These are phyloP conservation scores for Tautogolabrus adspersus DNA, from an alignment of 2,113 vertebrate species.

Conservation along the genomic window DNA sequence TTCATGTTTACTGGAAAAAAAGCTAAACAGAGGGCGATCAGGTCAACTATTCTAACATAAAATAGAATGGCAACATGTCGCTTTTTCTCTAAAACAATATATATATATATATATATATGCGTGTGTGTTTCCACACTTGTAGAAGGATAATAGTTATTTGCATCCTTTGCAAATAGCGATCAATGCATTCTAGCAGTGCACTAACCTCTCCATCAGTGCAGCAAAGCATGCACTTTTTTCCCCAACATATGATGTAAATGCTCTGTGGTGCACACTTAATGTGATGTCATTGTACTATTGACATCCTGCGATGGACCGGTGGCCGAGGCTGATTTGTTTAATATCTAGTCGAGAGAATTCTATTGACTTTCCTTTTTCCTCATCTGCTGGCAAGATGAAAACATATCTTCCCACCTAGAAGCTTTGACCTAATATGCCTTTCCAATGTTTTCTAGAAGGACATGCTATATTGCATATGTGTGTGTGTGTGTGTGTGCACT, in stretches of 20 bases:
- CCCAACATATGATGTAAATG: constrained; percentile 64
- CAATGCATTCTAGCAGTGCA: constrained; percentile 32
- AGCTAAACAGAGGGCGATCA: constrained; percentile 48
- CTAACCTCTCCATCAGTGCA: constrained; percentile 50
- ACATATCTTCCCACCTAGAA: constrained; percentile 76
- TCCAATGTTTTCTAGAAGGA: constrained; percentile 75
- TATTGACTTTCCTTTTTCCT: constrained; percentile 78
- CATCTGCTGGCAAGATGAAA: constrained; percentile 78
- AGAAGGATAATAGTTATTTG: constrained; percentile 34
- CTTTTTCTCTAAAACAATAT: constrained; percentile 20
- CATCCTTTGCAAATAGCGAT: constrained; percentile 53
- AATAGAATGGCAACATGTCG: constrained; percentile 34
- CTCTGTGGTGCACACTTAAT: constrained; percentile 66
- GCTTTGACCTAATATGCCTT: constrained; percentile 76
- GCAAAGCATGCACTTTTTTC: constrained; percentile 34
- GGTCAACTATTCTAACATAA: constrained; percentile 51
- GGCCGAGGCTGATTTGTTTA: constrained; percentile 79
- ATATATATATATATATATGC: too few relatives aligned
- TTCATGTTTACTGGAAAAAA: constrained; percentile 62
- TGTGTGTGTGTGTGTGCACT: constrained; percentile 7
- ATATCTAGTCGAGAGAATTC: constrained; percentile 76
- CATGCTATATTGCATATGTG: constrained; percentile 34
- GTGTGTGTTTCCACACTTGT: background rate
- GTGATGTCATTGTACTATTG: constrained; percentile 75
- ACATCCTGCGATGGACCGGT: constrained; percentile 65